These are phyloP conservation scores for Drosophila hamatofila DNA, from an alignment of 2,888 invertebrate species.

Conservation along the genomic window DNA sequence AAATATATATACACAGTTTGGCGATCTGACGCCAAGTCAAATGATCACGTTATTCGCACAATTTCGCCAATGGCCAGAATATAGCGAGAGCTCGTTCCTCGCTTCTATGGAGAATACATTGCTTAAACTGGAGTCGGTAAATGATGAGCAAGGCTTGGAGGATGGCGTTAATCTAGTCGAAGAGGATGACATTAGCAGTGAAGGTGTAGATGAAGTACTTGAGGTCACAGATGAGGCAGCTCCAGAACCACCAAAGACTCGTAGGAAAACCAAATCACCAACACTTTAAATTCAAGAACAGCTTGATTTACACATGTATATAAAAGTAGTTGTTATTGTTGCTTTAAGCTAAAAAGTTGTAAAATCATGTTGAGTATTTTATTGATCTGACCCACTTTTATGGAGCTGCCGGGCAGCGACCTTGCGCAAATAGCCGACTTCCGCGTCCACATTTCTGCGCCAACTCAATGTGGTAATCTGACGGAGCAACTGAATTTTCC, in stretches of 20 bases:
- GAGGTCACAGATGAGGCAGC: conserved; percentile 20
- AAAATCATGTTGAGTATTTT: conserved; percentile 18
- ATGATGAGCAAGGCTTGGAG: conserved; percentile 75
- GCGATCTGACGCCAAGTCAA: conserved; percentile 88
- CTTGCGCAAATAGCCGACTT: conserved; percentile 70
- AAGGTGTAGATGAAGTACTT: conserved; percentile 46
- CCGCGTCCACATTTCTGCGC: conserved; percentile 79
- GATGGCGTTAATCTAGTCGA: conserved; percentile 72
- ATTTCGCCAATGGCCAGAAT: conserved; percentile 88
- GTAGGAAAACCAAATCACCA: conserved; percentile 37
- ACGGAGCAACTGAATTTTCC: conserved; percentile 28
- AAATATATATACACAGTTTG: conserved; percentile 90
- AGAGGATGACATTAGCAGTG: conserved; percentile 76
- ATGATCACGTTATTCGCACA: conserved; percentile 88
- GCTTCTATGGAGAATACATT: conserved; percentile 89
- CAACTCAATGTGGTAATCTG: conserved; percentile 63
- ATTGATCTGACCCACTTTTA: conserved; percentile 4
- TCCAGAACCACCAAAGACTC: conserved; percentile 23
- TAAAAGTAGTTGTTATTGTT: conserved; percentile 33
- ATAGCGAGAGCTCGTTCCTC: conserved; percentile 88
- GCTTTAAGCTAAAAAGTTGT: conserved; percentile 36
- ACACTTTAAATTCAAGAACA: conserved; percentile 17
- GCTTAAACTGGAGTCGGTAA: conserved; percentile 85
- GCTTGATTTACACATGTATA: conserved; percentile 26
- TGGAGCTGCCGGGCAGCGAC: conserved; percentile 60